Evolutionary conservation across 2,113 vertebrate species (phyloP).

Genomic region (Phocoena sinus): DNA sequence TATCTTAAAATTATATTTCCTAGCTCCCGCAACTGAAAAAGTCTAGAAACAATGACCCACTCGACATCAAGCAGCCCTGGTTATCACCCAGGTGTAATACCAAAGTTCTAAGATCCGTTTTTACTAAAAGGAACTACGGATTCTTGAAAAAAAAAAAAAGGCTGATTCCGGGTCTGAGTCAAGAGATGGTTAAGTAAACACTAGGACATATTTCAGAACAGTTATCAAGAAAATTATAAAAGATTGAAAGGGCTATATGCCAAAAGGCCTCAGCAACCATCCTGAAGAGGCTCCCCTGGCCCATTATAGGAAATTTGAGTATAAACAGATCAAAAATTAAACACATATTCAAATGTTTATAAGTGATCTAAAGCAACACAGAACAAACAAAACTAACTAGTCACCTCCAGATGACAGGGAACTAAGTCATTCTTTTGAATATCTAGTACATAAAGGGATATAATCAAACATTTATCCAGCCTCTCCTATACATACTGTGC

Average conservation of each 20-base stretch:
- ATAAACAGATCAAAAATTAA: background rate
- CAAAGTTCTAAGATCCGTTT: background rate
- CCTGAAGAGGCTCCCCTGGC: background rate
- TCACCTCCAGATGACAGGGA: background rate
- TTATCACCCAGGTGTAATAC: background rate
- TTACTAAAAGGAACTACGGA: background rate
- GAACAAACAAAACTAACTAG: background rate
- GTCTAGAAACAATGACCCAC: background rate
- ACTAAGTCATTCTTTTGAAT: background rate
- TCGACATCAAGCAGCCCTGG: background rate
- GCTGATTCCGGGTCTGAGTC: background rate
- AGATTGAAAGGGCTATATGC: background rate
- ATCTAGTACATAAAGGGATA: background rate
- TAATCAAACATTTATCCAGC: background rate
- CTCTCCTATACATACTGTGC: background rate
- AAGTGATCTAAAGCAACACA: background rate
- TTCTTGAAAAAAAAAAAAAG: background rate
- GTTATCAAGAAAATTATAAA: background rate
- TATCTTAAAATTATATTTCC: background rate
- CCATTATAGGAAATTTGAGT: background rate
- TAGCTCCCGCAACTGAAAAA: background rate
- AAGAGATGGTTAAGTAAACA: background rate
- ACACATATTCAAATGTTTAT: background rate
- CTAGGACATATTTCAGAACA: background rate
- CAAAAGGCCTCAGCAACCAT: background rate